A percentile compares a stretch with the other conserved stretches of the same genome.
These are phyloP conservation scores for Cebidichthys violaceus DNA, from an alignment of 2,113 vertebrate genomes.

Conservation along the genomic window DNA sequence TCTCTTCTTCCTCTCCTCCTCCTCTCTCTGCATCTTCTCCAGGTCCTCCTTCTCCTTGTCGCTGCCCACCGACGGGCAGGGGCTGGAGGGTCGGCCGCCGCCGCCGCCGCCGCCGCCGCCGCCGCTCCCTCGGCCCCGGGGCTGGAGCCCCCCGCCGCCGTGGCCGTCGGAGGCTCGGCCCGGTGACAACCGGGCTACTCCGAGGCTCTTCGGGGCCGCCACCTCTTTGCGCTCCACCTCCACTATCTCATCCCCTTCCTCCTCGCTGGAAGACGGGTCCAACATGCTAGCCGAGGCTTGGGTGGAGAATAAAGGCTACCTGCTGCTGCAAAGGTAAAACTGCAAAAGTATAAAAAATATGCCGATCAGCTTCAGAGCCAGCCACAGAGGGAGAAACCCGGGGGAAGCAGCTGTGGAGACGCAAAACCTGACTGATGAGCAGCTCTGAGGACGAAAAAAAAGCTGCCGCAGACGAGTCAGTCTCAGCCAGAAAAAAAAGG, in stretches of 20 bases:
- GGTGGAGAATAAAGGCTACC: constrained; percentile 16
- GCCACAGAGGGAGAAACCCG: constrained; percentile 23
- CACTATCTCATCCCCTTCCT: constrained; percentile 91
- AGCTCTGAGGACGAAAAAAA: background rate
- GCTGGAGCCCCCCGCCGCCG: constrained; percentile 79
- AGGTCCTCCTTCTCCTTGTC: constrained; percentile 97
- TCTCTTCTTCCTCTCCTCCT: constrained; percentile 94
- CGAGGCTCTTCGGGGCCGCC: constrained; percentile 83
- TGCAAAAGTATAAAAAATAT: constrained; percentile 20
- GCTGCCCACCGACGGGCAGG: constrained; percentile 90
- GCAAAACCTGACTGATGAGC: constrained; percentile 32
- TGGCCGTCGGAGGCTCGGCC: constrained; percentile 79
- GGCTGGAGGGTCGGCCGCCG: constrained; percentile 86
- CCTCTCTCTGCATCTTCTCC: constrained; percentile 94
- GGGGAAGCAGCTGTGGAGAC: constrained; percentile 19
- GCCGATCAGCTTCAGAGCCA: background rate
- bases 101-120: constrained; percentile 72
- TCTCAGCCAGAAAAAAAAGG: constrained; percentile 70
- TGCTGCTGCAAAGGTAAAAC: constrained; percentile 31
- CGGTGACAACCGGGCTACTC: constrained; percentile 86
- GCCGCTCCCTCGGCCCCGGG: constrained; percentile 78
- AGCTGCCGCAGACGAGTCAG: constrained; percentile 60
- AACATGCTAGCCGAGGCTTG: constrained; percentile 82
- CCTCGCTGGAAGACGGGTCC: constrained; percentile 96
- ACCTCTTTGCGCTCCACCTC: constrained; percentile 90